These are phyloP conservation scores for Meriones psammophilus DNA, from an alignment of 2,797 vertebrate species.

Conservation along the genomic window DNA sequence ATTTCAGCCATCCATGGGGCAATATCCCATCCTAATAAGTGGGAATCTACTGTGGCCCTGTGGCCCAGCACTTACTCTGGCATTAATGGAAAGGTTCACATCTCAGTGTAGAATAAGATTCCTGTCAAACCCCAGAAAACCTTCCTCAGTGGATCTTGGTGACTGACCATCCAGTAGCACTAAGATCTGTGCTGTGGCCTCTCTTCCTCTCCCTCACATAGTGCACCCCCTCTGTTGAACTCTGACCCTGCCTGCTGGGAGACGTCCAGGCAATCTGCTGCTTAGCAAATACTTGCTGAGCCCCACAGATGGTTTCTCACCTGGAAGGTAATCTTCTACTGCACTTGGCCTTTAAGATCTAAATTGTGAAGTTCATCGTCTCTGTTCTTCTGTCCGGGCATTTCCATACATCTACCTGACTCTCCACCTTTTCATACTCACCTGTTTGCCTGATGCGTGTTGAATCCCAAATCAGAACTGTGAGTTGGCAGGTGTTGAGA, in stretches of 20 bases:
- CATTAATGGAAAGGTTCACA: background rate
- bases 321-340: background rate
- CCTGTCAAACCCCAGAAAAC: background rate
- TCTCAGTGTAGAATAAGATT: background rate
- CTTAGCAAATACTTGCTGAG: background rate
- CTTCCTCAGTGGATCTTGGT: background rate
- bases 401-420: background rate
- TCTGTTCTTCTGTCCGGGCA: background rate
- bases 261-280: background rate
- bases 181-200: background rate
- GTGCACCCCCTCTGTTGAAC: accelerated
- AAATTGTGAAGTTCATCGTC: background rate
- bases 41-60: background rate
- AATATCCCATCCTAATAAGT: background rate
- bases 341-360: background rate
- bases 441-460: background rate
- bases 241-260: background rate
- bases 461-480: background rate
- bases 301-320: background rate
- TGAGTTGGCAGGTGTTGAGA: background rate
- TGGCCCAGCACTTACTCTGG: background rate
- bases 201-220: background rate
- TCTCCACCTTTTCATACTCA: background rate
- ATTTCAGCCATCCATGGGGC: background rate
- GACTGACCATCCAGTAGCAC: background rate